A percentile compares a stretch with the other conserved stretches of the same genome.
These are phyloP conservation scores for Drosophila maculinotata DNA, from an alignment of 2,888 invertebrate species.

Conservation along the genomic window DNA sequence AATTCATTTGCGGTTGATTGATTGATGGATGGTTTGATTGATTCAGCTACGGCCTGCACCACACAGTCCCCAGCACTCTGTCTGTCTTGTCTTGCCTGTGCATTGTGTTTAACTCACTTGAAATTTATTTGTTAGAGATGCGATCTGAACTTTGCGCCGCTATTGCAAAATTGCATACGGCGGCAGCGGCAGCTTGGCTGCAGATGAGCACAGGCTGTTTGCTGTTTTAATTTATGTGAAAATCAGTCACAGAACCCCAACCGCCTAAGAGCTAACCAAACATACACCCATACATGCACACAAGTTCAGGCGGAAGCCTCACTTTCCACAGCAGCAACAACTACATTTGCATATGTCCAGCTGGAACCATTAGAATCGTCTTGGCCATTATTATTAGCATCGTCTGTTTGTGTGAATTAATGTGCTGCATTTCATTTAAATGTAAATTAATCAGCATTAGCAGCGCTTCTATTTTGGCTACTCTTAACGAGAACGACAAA, in stretches of 20 bases:
- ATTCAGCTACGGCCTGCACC: constrained; percentile 47
- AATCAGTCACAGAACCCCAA: constrained; percentile 42
- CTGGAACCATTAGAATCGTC: constrained; percentile 15
- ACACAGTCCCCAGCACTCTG: constrained; percentile 16
- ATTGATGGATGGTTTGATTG: constrained; percentile 78
- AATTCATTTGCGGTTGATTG: constrained; percentile 74
- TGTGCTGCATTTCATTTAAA: constrained; percentile 48
- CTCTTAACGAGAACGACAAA: not conserved
- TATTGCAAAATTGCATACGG: constrained; percentile 56
- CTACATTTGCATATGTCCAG: constrained; percentile 48
- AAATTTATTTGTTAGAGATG: constrained; percentile 75
- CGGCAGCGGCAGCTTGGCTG: constrained; percentile 14
- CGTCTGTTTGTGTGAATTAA: constrained; percentile 33
- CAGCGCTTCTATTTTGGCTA: constrained; percentile 20
- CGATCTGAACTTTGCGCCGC: constrained; percentile 72
- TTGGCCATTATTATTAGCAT: constrained; percentile 43
- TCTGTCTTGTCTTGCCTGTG: constrained; percentile 46
- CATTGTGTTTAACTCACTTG: constrained; percentile 70
- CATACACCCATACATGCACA: constrained; percentile 1
- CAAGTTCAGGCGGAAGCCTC: constrained; percentile 35
- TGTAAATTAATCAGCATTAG: constrained; percentile 38
- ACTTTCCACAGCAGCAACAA: constrained; percentile 31
- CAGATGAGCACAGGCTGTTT: constrained; percentile 34
- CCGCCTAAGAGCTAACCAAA: constrained; percentile 32
- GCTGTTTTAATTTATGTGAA: constrained; percentile 72